These are phyloP conservation scores for Platichthys stellatus DNA, from an alignment of 2,113 vertebrate genomes.

Conservation along the genomic window DNA sequence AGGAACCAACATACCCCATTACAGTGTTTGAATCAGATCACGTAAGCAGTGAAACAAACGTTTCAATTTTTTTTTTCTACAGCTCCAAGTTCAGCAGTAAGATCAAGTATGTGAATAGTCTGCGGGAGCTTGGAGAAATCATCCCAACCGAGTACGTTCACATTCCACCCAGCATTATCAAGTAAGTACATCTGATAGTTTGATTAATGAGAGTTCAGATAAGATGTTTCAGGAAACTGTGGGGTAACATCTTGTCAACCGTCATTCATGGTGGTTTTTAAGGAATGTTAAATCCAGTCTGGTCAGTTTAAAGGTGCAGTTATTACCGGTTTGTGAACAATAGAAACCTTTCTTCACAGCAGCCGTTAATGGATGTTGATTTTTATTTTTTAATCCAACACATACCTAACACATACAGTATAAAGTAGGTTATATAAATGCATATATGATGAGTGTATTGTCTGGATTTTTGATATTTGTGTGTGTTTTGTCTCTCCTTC, in stretches of 20 bases:
- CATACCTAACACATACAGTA: neutral
- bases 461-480: neutral
- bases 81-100: conserved; percentile 97
- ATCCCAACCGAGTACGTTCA: conserved; percentile 93
- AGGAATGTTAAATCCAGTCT: neutral
- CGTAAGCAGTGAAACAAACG: neutral
- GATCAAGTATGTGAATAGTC: conserved; percentile 89
- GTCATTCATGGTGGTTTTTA: neutral
- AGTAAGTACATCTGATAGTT: conserved; percentile 82
- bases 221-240: neutral
- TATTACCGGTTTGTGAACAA: no score
- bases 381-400: neutral
- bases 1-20: no score
- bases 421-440: neutral
- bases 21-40: no score
- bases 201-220: no score
- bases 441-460: neutral
- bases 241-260: no score
- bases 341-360: neutral
- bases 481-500: neutral
- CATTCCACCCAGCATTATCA: conserved; percentile 91
- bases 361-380: neutral
- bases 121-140: conserved; percentile 88
- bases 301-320: neutral
- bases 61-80: conserved; percentile 37